These are phyloP conservation scores for Muscicapa comitata DNA, from an alignment of 2,797 vertebrate genomes.

Conservation along the genomic window DNA sequence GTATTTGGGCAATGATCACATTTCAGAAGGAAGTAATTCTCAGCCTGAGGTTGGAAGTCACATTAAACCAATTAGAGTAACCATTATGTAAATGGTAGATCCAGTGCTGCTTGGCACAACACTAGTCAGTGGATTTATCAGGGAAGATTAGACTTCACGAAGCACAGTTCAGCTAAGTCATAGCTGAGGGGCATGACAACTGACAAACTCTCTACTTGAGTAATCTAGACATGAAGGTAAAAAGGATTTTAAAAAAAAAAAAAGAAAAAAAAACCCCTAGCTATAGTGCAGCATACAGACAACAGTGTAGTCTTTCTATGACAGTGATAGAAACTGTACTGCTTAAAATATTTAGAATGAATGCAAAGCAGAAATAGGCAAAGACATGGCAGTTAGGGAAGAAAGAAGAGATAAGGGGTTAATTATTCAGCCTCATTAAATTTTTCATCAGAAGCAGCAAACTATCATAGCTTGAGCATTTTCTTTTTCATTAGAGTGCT, in stretches of 20 bases:
- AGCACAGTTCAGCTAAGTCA: background rate
- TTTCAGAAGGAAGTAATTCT: background rate
- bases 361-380: background rate
- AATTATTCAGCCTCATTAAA: constrained; percentile 62
- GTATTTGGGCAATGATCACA: background rate
- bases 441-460: constrained; percentile 52
- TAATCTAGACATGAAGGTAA: background rate
- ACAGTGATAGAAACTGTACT: background rate
- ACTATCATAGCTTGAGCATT: constrained; percentile 33
- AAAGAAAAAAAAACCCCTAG: background rate
- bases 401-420: background rate
- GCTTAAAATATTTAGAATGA: background rate
- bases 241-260: background rate
- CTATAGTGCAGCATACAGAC: background rate
- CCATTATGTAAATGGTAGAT: background rate
- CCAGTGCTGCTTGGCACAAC: background rate
- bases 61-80: background rate
- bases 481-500: constrained; percentile 53
- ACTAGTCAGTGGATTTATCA: constrained; percentile 7
- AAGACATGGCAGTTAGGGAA: background rate
- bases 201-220: background rate
- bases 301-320: background rate
- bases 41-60: background rate
- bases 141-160: background rate
- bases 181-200: constrained; percentile 3